These are phyloP conservation scores for Lasiurus cinereus DNA, from an alignment of 2,113 vertebrate species.

Conservation along the genomic window DNA sequence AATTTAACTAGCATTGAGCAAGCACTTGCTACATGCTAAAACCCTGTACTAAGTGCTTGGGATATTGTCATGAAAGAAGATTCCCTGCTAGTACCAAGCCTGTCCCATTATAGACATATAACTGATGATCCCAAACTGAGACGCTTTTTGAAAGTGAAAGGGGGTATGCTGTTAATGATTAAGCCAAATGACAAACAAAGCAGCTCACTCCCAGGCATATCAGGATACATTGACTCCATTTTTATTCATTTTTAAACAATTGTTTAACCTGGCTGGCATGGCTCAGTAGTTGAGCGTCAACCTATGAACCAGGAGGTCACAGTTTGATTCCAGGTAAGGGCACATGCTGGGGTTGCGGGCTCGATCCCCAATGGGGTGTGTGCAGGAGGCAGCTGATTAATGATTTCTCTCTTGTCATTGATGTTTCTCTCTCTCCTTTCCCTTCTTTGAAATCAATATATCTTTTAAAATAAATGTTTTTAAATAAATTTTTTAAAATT, in stretches of 20 bases:
- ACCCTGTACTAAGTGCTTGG: neutral
- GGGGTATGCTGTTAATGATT: neutral
- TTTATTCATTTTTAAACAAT: neutral
- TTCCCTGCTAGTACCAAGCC: neutral
- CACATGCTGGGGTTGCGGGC: no score
- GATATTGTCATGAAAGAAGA: neutral
- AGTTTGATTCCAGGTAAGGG: no score
- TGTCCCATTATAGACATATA: neutral
- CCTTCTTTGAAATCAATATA: no score
- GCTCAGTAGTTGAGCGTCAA: no score
- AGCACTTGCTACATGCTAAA: neutral
- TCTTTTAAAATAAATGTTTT: neutral
- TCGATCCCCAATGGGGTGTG: no score
- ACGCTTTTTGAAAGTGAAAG: neutral
- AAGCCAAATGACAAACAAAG: neutral
- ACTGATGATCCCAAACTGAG: neutral
- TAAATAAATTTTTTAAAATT: neutral
- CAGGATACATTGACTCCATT: neutral
- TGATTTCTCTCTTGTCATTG: no score
- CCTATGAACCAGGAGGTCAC: no score
- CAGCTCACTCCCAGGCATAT: neutral
- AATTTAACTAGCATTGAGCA: conserved; percentile 23
- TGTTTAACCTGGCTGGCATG: neutral
- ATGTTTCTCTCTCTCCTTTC: no score
- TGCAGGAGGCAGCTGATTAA: no score